Percentiles rank a stretch among this genome's conserved stretches.
Conservation (phyloP, 1,140 invertebrate species). For the Chrysoperla carnea region DNA sequence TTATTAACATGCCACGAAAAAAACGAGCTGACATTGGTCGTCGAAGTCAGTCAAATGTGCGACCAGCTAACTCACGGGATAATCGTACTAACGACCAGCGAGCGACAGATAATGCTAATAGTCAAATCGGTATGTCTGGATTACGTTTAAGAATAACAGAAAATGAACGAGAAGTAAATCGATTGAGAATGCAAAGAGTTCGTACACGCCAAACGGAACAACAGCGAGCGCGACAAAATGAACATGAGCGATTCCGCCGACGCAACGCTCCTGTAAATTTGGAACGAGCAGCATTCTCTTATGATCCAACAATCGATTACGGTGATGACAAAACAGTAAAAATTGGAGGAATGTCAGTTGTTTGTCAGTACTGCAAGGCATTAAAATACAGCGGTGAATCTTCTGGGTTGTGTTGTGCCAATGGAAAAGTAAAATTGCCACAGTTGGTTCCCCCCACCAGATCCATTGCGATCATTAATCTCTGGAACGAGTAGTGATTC, state of each 20-base stretch:
- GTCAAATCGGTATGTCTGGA: slow-evolving; percentile 10
- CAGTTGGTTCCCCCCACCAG: too few species aligned
- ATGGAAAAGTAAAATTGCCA: too few species aligned
- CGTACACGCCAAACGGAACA: slow-evolving; percentile 15
- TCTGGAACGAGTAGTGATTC: too few species aligned
- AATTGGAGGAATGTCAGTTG: slow-evolving; percentile 4
- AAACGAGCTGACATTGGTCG: too few species aligned
- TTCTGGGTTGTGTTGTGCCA: too few species aligned
- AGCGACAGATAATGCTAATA: slow-evolving; percentile 8
- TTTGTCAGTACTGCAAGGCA: too few species aligned
- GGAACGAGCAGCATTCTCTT: slow-evolving; percentile 3
- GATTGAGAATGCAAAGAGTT: slow-evolving; percentile 18
- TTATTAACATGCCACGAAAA: too few species aligned
- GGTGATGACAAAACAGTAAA: slow-evolving; percentile 3
- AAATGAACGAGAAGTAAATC: slow-evolving; percentile 16
- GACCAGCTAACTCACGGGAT: too few species aligned
- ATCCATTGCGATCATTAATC: too few species aligned
- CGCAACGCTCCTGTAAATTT: slow-evolving; percentile 5
- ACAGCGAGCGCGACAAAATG: slow-evolving; percentile 12
- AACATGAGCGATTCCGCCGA: slow-evolving; percentile 8
- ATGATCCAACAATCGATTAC: slow-evolving; percentile 5
- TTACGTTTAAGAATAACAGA: slow-evolving; percentile 14
- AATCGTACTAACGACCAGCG: too few species aligned
- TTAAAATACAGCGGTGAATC: too few species aligned
- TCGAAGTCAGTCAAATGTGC: too few species aligned